phyloP scores from a whole-genome alignment of 1,140 invertebrate genomes.

The Drosophila cardini region DNA sequence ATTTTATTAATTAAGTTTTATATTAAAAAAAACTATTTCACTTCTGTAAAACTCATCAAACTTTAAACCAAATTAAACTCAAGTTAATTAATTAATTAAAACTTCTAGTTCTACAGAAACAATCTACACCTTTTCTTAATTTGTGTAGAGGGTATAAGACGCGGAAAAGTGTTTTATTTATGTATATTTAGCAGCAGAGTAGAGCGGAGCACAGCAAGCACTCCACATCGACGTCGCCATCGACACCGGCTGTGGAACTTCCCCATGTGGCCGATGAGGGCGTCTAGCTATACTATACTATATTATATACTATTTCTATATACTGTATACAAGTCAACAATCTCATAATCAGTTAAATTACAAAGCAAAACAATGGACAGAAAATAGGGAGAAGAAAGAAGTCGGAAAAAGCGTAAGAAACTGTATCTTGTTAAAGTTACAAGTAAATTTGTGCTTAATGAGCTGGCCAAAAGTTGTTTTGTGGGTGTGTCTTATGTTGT shows the following conservation, averaged over 20 bases:
- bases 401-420: slow-evolving; percentile 1
- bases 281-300: slow-evolving; percentile 27
- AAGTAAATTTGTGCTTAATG: slow-evolving; percentile 55
- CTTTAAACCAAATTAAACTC: too few species aligned
- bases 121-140: not conserved
- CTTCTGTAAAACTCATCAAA: too few species aligned
- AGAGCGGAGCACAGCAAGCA: slow-evolving; percentile 23
- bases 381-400: slow-evolving; percentile 1
- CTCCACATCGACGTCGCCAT: slow-evolving; percentile 24
- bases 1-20: too few species aligned
- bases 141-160: slow-evolving; percentile 13
- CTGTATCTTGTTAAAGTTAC: slow-evolving; percentile 10
- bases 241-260: slow-evolving; percentile 37
- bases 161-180: slow-evolving; percentile 49
- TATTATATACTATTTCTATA: too few species aligned
- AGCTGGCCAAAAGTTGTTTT: slow-evolving; percentile 33
- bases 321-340: slow-evolving; percentile 67
- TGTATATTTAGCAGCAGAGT: slow-evolving; percentile 33
- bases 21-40: too few species aligned
- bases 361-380: slow-evolving; percentile 62
- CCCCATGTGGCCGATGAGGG: slow-evolving; percentile 19
- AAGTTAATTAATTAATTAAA: too few species aligned
- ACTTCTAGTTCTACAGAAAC: too few species aligned
- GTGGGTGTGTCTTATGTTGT: slow-evolving; percentile 33
- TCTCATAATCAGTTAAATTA: slow-evolving; percentile 81